Base-by-base conservation (phyloP, 2,888 invertebrate species). In the Pristionchus arcanus region DNA sequence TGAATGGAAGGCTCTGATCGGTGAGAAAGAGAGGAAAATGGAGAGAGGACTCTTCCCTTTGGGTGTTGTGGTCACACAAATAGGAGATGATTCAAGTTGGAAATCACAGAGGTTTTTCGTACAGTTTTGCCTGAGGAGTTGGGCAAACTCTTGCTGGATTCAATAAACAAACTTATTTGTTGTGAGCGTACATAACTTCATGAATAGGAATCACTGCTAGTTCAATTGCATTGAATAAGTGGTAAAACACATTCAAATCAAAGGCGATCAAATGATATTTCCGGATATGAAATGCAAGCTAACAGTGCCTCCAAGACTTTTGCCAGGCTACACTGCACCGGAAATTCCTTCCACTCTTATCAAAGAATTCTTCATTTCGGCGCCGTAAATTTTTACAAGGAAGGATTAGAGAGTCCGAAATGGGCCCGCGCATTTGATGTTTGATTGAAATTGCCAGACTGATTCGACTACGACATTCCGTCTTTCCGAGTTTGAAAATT, bases 61-160 rank as follows among this genome's bases (percentile, higher is more conserved):
- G 34, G 21, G 34, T 74, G 74, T 74, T 74, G 34, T 74, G 74
- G 74, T 74, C 74, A 74, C 42, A 71, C 15, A 71, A 66, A 66
- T 66, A n/a, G 66, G 68, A 71, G 34, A 71, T 71, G 68, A 71
- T 2, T 68, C 68, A 68, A 68, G 3, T 31, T 63, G 7, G 68
- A 31, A 34, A 71, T 25, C 63, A n/a, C n/a, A 63, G 25, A 1
- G 25, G 63, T 31, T 68, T 28, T 74, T 74, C 74, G 74, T 74
- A 74, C 37, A 74, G 74, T 71, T 31, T 15, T 71, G 34, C 68
- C 68, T 28, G 68, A 31, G 34, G 34, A 34, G 34, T 16, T 31
- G 7, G 31, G 13, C 68, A 71, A 71, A 71, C 68, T 71, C 1
- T 4, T 49, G 42, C 42, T 0, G 11, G 13, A 49, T 55, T 21